A percentile compares a stretch with the other conserved stretches of the same genome.
phyloP scores from a whole-genome alignment of 2,797 vertebrate genomes.

The Urosaurus nigricauda region DNA sequence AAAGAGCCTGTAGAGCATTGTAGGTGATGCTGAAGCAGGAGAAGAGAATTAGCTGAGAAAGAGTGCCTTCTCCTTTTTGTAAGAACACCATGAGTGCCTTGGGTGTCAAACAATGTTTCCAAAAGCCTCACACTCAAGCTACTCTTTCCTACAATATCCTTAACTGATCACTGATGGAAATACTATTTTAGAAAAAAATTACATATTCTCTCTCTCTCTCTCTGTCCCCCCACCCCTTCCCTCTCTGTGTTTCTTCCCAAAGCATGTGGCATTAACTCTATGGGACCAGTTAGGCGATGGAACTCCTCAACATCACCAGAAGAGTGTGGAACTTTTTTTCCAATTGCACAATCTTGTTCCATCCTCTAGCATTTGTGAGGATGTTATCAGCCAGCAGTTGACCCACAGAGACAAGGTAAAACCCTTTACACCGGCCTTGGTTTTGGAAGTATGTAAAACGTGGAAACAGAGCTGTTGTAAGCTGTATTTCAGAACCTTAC shows the following conservation, averaged over 20 bases:
- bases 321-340: conserved; percentile 98
- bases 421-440: conserved; percentile 7
- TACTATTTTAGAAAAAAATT: background rate
- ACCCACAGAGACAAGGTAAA: conserved; percentile 96
- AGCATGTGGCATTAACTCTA: conserved; percentile 93
- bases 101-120: background rate
- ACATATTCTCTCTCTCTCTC: too few species aligned
- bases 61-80: background rate
- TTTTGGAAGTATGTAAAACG: conserved; percentile 33
- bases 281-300: conserved; percentile 94
- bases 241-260: conserved; percentile 45
- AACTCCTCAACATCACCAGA: conserved; percentile 96
- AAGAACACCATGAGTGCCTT: background rate
- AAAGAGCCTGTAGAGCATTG: background rate
- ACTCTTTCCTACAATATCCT: background rate
- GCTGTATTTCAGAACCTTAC: background rate
- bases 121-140: background rate
- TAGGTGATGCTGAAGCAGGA: background rate
- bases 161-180: background rate
- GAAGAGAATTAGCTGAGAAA: background rate
- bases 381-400: conserved; percentile 97
- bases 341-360: conserved; percentile 98
- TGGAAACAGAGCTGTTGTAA: background rate
- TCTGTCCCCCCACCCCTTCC: too few species aligned
- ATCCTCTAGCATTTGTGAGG: conserved; percentile 96